These are phyloP conservation scores for Ceyx cyanopectus DNA, from an alignment of 2,113 vertebrate genomes.

Conservation along the genomic window DNA sequence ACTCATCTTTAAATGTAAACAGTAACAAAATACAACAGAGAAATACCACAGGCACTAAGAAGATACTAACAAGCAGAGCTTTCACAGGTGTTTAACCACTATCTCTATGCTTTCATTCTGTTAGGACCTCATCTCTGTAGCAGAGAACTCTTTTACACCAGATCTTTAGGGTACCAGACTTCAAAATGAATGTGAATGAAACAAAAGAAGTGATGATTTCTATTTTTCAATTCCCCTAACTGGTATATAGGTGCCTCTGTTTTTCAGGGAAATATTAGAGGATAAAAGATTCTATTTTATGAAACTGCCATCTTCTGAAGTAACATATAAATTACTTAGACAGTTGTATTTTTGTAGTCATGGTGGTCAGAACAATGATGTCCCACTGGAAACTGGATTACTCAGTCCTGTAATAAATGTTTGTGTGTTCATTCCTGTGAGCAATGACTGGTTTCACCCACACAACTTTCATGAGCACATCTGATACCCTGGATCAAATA, in stretches of 20 bases:
- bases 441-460: slow-evolving; percentile 13
- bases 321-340: neutral
- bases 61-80: neutral
- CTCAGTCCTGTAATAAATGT: neutral
- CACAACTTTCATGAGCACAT: neutral
- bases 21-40: neutral
- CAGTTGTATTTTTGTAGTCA: neutral
- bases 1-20: neutral
- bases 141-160: neutral
- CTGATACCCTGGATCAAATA: slow-evolving; percentile 23
- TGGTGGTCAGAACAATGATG: neutral
- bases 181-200: neutral
- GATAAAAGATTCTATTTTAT: neutral
- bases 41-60: neutral
- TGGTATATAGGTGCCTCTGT: neutral
- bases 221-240: neutral
- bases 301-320: neutral
- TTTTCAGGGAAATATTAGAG: neutral
- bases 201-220: neutral
- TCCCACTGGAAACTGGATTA: neutral
- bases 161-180: neutral
- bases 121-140: neutral
- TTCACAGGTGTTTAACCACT: neutral
- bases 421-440: neutral
- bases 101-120: neutral